Evolutionary conservation across 1,140 invertebrate species (phyloP), one percentile per base, ranked within the genome.

Genomic region (Drosophila grimshawi): DNA sequence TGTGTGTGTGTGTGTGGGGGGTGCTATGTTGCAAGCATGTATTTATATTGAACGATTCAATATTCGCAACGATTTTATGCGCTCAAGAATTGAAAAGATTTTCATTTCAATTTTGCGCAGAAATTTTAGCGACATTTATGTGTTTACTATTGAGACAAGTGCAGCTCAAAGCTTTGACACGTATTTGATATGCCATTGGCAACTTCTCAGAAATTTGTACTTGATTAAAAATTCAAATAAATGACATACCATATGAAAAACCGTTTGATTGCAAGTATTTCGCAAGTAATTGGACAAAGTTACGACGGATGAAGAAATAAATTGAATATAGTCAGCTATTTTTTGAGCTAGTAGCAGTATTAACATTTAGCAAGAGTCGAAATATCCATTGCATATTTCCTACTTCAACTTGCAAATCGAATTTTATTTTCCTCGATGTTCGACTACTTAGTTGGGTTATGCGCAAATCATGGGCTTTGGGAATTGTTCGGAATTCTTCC

Each of bases 11-110:
- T 57, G 55, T 51, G 51, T 32, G 51, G 32, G 19, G 19, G 19
- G 19, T 19, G 49, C 45, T 51, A 53, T 55, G 33, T 55, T 56
- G 55, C 52, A 57, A 51, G 49, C 72, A 55, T 59, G 19, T 19
- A 19, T 19, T 19, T 19, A 63, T 51, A 7, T 48, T 53, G 4
- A 11, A 65, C 6, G 30, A 30, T 49, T 66, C 11, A 49, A 62
- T 19, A 57, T 63, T 55, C 46, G 39, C 37, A 35, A 33, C 29
- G 19, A 45, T 29, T 29, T 37, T 11, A 35, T n/a, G 39, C 39
- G 2, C n/a, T 32, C 10, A 32, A 35, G 49, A n/a, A 33, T 30
- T 33, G 5, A 27, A 32, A 59, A 37, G 46, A 76, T 43, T 1
- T 43, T 43, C 39, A 66, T 55, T 66, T 45, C 27, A 59, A 41